Evolutionary conservation across 1,140 invertebrate genomes (phyloP), one percentile per base, ranked within the genome.

Genomic region (Trinorchestia longiramus): DNA sequence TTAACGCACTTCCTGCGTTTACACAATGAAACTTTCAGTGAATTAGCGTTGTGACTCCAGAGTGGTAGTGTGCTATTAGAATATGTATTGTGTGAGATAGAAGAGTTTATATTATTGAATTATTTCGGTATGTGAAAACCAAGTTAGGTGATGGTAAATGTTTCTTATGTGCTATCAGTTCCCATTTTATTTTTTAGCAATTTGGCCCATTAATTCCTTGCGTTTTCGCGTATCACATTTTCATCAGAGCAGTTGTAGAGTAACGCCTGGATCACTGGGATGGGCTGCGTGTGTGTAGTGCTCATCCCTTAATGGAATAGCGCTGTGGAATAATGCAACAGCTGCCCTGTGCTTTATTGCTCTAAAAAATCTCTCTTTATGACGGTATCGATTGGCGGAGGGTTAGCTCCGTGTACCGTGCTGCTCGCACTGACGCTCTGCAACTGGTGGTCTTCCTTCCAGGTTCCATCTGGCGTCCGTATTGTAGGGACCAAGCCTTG

Each of bases 281-380:
- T 90, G 92, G 44, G 92, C 92, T 94, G 92, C 92, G 92, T 90
- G 88, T 90, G 88, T 90, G 41, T 42, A 40, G 92, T 19, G 92
- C 92, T 94, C 92, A 94, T 94, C 92, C 92, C 43, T 94, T 94
- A 94, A 94, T 94, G 92, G 92, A 94, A 94, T 94, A 94, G 92
- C 92, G 43, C 92, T 40, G 92, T 94, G 92, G 92, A 45, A 94
- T 94, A 94, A 94, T 94, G 44, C 92, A 94, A 94, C 92, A 94
- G 92, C 92, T 94, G 92, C 92, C 44, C 36, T 94, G 92, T 94
- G 92, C 11, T 94, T 94, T 94, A 94, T 94, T 94, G 92, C 92
- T 40, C 23, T 47, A 94, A 94, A 94, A 94, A 94, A 94, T 94
- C 92, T 94, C 92, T 94, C 92, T 94, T 94, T 94, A 94, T 94